A percentile compares a stretch with the other conserved stretches of the same genome.
These are phyloP conservation scores for Heliconius eleuchia DNA, from an alignment of 1,140 invertebrate species.

Conservation along the genomic window DNA sequence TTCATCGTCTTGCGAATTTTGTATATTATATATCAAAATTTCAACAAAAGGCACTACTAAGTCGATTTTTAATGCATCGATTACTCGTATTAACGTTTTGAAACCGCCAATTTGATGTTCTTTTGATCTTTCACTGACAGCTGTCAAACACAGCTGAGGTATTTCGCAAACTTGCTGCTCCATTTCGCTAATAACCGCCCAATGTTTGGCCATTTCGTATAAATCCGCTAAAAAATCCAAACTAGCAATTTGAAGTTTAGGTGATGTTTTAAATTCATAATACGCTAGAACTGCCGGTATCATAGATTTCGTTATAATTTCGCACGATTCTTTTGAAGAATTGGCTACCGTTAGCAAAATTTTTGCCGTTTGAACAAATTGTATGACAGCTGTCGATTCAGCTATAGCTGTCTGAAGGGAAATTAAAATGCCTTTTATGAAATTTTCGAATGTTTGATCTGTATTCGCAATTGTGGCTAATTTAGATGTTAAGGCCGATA, in stretches of 20 bases:
- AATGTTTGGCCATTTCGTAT: conserved; percentile 61
- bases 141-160: conserved; percentile 57
- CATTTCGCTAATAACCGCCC: conserved; percentile 52
- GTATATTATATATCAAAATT: conserved; percentile 63
- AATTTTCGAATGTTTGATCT: conserved; percentile 65
- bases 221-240: conserved; percentile 67
- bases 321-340: conserved; percentile 79
- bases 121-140: conserved; percentile 56
- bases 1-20: conserved; percentile 62
- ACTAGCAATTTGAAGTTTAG: conserved; percentile 64
- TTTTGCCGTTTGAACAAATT: conserved; percentile 63
- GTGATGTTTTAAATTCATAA: conserved; percentile 63
- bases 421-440: conserved; percentile 69
- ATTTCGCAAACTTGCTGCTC: conserved; percentile 54
- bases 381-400: conserved; percentile 70
- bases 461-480: conserved; percentile 58
- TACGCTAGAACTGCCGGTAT: conserved; percentile 71
- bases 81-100: conserved; percentile 60
- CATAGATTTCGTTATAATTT: conserved; percentile 77
- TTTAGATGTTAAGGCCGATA: conserved; percentile 62
- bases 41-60: conserved; percentile 69
- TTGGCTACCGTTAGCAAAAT: conserved; percentile 81
- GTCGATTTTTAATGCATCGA: conserved; percentile 51
- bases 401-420: conserved; percentile 78
- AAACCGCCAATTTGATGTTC: conserved; percentile 71